Percentiles rank a stretch among this genome's conserved stretches.
Conservation (phyloP, 1,140 invertebrate genomes). For the Solenopsis invicta region DNA sequence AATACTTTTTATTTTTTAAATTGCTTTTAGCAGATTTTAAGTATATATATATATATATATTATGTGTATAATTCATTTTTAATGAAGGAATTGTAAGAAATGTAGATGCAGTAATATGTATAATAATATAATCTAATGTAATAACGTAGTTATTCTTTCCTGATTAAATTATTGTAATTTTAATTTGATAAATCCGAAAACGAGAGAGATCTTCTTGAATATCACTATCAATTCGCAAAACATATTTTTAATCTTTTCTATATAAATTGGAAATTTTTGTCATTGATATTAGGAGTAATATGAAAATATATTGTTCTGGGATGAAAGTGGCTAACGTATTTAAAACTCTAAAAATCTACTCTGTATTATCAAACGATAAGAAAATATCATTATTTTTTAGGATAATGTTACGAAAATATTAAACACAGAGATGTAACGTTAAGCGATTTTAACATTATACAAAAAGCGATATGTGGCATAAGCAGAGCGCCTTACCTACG, state of each 20-base stretch:
- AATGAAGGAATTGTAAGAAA: too few species aligned
- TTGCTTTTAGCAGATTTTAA: background rate
- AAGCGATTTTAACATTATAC: constrained; percentile 2
- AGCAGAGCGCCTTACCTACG: constrained; percentile 92
- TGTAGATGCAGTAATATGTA: too few species aligned
- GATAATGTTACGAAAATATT: background rate
- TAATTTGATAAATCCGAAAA: background rate
- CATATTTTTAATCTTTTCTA: background rate
- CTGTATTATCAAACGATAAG: background rate
- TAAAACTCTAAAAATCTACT: background rate
- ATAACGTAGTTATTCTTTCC: too few species aligned
- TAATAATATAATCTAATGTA: too few species aligned
- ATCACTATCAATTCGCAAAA: background rate
- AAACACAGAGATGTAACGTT: background rate
- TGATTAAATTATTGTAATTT: too few species aligned
- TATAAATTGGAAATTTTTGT: background rate
- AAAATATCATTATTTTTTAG: background rate
- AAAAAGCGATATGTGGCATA: constrained; percentile 3
- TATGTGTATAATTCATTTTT: too few species aligned
- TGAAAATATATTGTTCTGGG: background rate
- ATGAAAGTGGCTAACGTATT: background rate
- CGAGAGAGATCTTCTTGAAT: too few species aligned
- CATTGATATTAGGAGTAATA: background rate
- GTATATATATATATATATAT: background rate
- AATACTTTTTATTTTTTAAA: background rate